These are phyloP conservation scores for Psittacula derbiana DNA, from an alignment of 2,797 vertebrate species.

Conservation along the genomic window DNA sequence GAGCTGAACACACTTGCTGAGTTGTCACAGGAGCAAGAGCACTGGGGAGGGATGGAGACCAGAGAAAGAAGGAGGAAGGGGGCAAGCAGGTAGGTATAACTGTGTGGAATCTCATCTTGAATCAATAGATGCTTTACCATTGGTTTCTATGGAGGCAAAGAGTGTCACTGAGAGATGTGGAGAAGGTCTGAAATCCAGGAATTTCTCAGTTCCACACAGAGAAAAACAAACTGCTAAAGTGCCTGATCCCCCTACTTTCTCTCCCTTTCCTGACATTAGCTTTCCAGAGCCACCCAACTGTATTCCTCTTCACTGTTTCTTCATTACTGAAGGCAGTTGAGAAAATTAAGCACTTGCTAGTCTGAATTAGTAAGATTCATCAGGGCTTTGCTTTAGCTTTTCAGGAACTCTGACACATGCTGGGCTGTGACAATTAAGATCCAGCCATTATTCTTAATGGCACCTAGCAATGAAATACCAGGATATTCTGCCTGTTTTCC, in stretches of 20 bases:
- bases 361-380: not conserved
- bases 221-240: not conserved
- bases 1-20: not conserved
- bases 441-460: not conserved
- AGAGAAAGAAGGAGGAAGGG: not conserved
- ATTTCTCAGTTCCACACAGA: not conserved
- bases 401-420: not conserved
- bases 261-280: not conserved
- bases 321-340: not conserved
- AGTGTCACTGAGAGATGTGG: not conserved
- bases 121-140: not conserved
- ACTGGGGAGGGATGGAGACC: not conserved
- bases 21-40: not conserved
- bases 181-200: not conserved
- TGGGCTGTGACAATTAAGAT: not conserved
- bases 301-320: not conserved
- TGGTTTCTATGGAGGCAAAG: not conserved
- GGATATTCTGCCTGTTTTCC: not conserved
- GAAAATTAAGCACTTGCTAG: not conserved
- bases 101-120: not conserved
- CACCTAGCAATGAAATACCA: not conserved
- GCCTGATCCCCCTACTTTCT: not conserved
- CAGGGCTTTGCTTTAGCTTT: not conserved
- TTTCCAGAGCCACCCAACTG: not conserved
- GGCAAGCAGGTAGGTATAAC: not conserved